Percentiles rank a stretch among this genome's conserved stretches.
phyloP scores from a whole-genome alignment of 2,888 invertebrate species.

The Vanessa cardui region DNA sequence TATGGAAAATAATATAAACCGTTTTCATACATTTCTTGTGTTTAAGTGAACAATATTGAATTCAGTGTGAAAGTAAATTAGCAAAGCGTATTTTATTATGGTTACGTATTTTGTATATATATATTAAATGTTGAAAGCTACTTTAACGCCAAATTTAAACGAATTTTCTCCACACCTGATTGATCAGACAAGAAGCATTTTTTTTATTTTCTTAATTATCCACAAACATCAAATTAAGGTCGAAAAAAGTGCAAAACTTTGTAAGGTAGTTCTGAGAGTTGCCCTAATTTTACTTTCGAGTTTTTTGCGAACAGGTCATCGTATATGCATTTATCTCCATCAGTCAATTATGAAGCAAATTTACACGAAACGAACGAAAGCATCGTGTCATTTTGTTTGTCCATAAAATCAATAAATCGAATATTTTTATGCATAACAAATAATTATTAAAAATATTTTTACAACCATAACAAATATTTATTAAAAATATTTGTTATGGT shows the following conservation, averaged over 20 bases:
- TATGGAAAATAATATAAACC: background rate
- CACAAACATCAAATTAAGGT: constrained; percentile 53
- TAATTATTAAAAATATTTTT: too few species aligned
- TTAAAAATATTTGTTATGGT: too few species aligned
- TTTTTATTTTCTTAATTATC: constrained; percentile 56
- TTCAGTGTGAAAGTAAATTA: too few species aligned
- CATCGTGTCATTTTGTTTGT: constrained; percentile 8
- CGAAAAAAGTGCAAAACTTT: constrained; percentile 55
- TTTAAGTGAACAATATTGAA: too few species aligned
- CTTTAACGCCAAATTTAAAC: background rate
- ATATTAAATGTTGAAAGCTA: background rate
- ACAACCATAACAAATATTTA: too few species aligned
- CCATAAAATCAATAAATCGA: background rate
- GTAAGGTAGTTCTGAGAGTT: constrained; percentile 54
- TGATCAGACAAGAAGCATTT: constrained; percentile 41
- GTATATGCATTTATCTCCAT: constrained; percentile 69
- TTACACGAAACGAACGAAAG: constrained; percentile 31
- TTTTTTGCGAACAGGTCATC: constrained; percentile 57
- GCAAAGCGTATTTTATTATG: too few species aligned
- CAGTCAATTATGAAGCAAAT: constrained; percentile 47
- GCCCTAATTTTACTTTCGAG: constrained; percentile 64
- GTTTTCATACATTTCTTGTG: too few species aligned
- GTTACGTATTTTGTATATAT: too few species aligned
- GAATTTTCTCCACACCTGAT: constrained; percentile 15
- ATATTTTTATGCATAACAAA: too few species aligned